A percentile compares a stretch with the other conserved stretches of the same genome.
Conservation (phyloP, 2,113 vertebrate genomes). For the Rostratula benghalensis region DNA sequence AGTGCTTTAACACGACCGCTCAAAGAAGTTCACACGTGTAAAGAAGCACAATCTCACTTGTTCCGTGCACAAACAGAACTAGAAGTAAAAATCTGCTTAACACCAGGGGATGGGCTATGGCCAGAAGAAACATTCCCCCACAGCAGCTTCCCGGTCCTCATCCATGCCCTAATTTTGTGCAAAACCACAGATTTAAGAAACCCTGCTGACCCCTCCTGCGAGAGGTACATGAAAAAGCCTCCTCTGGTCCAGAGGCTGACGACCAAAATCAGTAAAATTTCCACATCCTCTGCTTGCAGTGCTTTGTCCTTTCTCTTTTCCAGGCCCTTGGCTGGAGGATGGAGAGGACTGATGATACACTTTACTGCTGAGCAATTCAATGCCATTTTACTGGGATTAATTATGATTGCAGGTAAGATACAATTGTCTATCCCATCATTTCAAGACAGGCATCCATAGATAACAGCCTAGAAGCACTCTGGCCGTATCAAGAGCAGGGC, state of each 20-base stretch:
- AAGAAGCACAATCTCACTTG: not conserved
- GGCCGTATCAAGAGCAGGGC: slow-evolving; percentile 54
- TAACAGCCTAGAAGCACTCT: slow-evolving; percentile 62
- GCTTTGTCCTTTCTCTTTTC: not conserved
- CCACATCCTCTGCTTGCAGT: not conserved
- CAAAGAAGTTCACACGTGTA: not conserved
- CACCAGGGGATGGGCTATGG: accelerated
- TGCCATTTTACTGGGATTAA: not conserved
- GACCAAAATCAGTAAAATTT: not conserved
- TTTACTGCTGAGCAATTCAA: not conserved
- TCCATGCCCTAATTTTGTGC: not conserved
- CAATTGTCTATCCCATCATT: slow-evolving; percentile 47
- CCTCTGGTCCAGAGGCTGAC: not conserved
- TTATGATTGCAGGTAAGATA: slow-evolving; percentile 59
- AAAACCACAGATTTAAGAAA: not conserved
- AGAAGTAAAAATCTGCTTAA: not conserved
- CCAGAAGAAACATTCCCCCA: not conserved
- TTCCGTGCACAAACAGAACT: not conserved
- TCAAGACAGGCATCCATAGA: slow-evolving; percentile 53
- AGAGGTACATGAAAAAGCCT: not conserved
- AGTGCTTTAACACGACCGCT: accelerated
- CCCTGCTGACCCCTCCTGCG: not conserved
- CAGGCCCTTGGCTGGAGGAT: not conserved
- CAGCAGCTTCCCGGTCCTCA: not conserved
- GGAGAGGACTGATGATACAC: not conserved